phyloP scores from a whole-genome alignment of 2,113 vertebrate species.

The Arizona elegans region DNA sequence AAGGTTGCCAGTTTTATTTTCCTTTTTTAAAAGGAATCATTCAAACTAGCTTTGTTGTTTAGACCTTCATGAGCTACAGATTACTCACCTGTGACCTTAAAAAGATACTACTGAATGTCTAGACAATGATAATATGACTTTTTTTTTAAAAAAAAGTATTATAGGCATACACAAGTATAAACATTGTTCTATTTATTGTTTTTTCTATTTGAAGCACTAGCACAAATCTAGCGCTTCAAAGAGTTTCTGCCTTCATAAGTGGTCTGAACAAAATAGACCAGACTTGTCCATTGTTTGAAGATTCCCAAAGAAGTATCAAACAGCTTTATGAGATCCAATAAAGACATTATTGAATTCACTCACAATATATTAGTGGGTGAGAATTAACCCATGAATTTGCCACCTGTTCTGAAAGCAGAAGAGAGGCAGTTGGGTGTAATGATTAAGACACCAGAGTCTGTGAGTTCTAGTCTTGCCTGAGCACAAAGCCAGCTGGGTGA shows the following conservation, averaged over 20 bases:
- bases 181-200: neutral
- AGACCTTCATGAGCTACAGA: neutral
- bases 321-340: neutral
- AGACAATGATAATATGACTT: neutral
- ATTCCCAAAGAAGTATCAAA: neutral
- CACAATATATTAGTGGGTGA: neutral
- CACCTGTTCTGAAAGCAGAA: neutral
- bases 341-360: neutral
- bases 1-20: neutral
- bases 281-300: neutral
- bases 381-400: neutral
- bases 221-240: neutral
- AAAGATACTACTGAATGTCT: neutral
- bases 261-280: neutral
- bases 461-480: neutral
- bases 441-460: neutral
- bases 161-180: neutral
- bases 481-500: neutral
- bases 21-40: neutral
- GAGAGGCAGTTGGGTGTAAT: neutral
- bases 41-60: neutral
- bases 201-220: neutral
- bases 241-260: neutral
- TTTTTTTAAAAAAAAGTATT: neutral
- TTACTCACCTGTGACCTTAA: neutral